These are phyloP conservation scores for Oikopleura dioica DNA, from an alignment of 23 tunicate species.

Conservation along the genomic window DNA sequence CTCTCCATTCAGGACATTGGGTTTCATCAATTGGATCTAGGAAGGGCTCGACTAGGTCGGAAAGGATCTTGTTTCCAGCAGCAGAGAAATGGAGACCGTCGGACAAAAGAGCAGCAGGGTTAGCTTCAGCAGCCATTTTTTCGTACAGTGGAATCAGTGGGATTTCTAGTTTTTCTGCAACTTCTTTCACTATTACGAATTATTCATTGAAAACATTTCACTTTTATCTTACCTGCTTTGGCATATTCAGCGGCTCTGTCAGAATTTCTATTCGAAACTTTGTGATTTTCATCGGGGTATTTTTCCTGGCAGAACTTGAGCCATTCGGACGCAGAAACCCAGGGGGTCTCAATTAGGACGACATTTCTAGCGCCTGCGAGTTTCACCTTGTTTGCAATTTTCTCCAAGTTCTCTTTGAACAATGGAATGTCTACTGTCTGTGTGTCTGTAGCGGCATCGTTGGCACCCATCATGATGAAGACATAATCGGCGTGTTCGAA, in stretches of 20 bases:
- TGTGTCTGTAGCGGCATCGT: not conserved
- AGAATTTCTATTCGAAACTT: not conserved
- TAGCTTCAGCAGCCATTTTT: not conserved
- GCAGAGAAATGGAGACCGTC: not conserved
- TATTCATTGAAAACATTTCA: no score
- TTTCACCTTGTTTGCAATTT: not conserved
- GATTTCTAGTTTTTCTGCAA: not conserved
- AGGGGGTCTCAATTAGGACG: not conserved
- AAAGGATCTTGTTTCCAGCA: not conserved
- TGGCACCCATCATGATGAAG: slow-evolving; percentile 8
- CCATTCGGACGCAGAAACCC: not conserved
- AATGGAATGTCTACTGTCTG: not conserved
- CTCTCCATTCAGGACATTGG: slow-evolving; percentile 8
- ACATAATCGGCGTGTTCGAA: not conserved
- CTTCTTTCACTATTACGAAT: not conserved
- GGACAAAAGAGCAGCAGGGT: not conserved
- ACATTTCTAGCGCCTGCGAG: not conserved
- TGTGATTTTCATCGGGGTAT: not conserved
- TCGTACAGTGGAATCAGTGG: not conserved
- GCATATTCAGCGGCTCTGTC: not conserved
- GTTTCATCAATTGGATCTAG: not conserved
- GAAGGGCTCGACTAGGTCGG: not conserved
- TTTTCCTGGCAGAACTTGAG: not conserved
- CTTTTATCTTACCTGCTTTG: not conserved
- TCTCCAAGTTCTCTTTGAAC: not conserved